Base-by-base conservation (phyloP, 2,797 vertebrate genomes). In the Sylvia borin region DNA sequence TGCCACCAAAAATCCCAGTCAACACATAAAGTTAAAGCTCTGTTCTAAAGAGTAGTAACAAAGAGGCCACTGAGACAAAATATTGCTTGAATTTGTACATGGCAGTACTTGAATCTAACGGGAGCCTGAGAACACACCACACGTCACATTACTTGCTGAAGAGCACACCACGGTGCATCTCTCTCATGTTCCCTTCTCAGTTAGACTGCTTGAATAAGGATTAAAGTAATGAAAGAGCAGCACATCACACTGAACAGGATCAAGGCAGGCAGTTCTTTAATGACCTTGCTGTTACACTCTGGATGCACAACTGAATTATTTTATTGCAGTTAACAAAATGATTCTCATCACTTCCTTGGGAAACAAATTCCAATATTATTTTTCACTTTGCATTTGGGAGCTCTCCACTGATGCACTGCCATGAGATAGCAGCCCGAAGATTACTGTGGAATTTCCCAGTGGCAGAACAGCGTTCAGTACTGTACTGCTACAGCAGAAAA, bases 391-490 rank as follows among this genome's bases (percentile, higher is more conserved):
- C 6, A 1, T 60, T 84, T 60, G 61, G 77, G 27, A 93, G 43
- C 48, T 24, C 68, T 74, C 34, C 34, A 40, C 7, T 89, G 48
- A 81, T 40, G 9, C 36, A 61, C 0, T 89, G 42, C 58, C 77
- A 68, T 71, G 87, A 86, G 36, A 90, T 8, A 79, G 11, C 34
- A 78, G 77, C 16, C 75, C 85, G 47, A 87, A 55, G 25, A 83
- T 81, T 92, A 67, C n/a, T 74, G 40, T 20, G 67, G 90, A 88
- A 90, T 92, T 95, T 89, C 74, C 62, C 74, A 55, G 78, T 72
- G 81, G 83, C 47, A 93, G 60, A 94, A 82, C 11, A 85, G 76
- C 25, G 93, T 89, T 94, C 68, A 88, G 58, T 89, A 81, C 31
- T 50, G 16, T 36, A 54, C 11, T 84, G 71, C 81, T 91, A 79